Base-by-base conservation (phyloP, 2,888 invertebrate species). In the Microdon myrmicae region DNA sequence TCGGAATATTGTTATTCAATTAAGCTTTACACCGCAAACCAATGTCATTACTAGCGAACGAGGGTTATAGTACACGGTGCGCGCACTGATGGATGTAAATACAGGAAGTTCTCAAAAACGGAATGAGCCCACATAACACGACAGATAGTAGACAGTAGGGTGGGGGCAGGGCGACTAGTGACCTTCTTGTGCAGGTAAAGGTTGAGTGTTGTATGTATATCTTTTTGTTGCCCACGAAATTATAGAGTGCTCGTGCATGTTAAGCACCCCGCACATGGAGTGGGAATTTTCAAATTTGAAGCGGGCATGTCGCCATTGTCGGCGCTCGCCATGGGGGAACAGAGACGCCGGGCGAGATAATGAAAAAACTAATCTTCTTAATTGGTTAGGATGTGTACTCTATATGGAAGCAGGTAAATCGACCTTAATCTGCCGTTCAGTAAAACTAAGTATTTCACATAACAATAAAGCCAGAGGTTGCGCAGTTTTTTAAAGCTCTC, bases 341-440 rank as follows among this genome's bases (percentile, higher is more conserved):
- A 26, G 47, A 34, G 20, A 23, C 23, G 41, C 29, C 20, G 58
- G 38, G 32, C 13, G 28, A 12, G 23, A 34, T 25, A 48, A 38
- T 29, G 41, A 56, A 56, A 56, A 61, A 61, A 49, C 35, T 61
- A 61, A 61, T 61, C 61, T 39, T 44, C 49, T 49, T 61, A 61
- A 61, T 61, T 61, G 55, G 55, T 19, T 32, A 20, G 41, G 28
- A 37, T 19, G n/a, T n/a, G n/a, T n/a, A n/a, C n/a, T n/a, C n/a
- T n/a, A n/a, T n/a, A n/a, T n/a, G n/a, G n/a, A n/a, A n/a, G n/a
- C n/a, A n/a, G n/a, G n/a, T n/a, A n/a, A n/a, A n/a, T n/a, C n/a
- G n/a, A n/a, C n/a, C n/a, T n/a, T n/a, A n/a, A n/a, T n/a, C n/a
- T n/a, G n/a, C n/a, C n/a, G n/a, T n/a, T n/a, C n/a, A n/a, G n/a